Conservation (phyloP, 2,113 vertebrate species). For the Crotalus horridus region DNA sequence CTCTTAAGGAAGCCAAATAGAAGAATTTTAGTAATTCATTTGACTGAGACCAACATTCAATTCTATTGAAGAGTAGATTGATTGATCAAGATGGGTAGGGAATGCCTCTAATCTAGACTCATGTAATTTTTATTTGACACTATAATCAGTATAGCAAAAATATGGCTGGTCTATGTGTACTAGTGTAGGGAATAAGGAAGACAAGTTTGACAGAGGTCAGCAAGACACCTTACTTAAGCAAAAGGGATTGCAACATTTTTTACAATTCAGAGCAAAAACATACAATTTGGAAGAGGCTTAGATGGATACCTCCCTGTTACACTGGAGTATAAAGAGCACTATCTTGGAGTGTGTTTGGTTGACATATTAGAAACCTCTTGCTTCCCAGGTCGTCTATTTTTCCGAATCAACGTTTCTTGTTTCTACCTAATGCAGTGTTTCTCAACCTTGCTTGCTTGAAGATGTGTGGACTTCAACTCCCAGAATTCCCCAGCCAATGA, state of each 20-base stretch:
- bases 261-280: neutral
- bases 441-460: neutral
- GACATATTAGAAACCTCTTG: neutral
- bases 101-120: neutral
- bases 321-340: neutral
- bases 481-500: neutral
- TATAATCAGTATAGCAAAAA: neutral
- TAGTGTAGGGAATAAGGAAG: neutral
- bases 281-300: neutral
- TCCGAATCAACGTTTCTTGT: neutral
- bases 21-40: neutral
- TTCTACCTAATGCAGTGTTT: neutral
- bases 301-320: neutral
- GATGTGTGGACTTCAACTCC: neutral
- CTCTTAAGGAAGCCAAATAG: neutral
- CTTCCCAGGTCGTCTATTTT: neutral
- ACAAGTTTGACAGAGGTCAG: neutral
- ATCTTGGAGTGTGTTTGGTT: neutral
- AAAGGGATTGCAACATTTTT: neutral
- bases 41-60: neutral
- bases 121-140: neutral
- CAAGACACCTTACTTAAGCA: neutral
- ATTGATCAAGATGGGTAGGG: neutral
- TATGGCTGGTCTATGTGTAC: neutral
- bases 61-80: neutral